A percentile compares a stretch with the other conserved stretches of the same genome.
These are phyloP conservation scores for Aepyceros melampus DNA, from an alignment of 2,113 vertebrate species.

Conservation along the genomic window DNA sequence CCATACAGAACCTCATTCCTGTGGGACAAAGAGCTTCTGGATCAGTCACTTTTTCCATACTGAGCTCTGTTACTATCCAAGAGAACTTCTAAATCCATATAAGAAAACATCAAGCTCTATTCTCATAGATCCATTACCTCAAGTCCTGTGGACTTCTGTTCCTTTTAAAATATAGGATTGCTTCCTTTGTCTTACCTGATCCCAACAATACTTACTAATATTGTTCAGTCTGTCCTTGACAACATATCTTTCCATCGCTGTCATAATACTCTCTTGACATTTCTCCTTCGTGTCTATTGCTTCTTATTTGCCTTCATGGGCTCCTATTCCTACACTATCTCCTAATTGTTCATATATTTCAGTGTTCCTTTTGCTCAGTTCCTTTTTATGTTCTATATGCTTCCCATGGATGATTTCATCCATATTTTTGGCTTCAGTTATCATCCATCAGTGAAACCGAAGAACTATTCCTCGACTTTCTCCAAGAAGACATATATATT, in stretches of 20 bases:
- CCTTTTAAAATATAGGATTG: not conserved
- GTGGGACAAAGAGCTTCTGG: not conserved
- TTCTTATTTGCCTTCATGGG: not conserved
- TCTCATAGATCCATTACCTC: not conserved
- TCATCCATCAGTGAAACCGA: not conserved
- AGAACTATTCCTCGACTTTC: not conserved
- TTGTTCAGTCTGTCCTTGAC: not conserved
- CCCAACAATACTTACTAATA: not conserved
- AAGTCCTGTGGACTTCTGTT: not conserved
- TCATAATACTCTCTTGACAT: not conserved
- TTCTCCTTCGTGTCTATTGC: not conserved
- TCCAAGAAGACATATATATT: not conserved
- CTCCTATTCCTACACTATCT: not conserved
- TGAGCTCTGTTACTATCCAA: not conserved
- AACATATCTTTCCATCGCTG: not conserved
- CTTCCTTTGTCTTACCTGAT: not conserved
- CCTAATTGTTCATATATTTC: not conserved
- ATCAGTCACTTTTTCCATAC: not conserved
- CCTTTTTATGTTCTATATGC: not conserved
- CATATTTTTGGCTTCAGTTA: not conserved
- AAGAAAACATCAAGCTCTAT: not conserved
- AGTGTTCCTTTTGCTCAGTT: not conserved
- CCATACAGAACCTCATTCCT: not conserved
- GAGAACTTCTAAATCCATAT: not conserved
- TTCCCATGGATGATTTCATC: not conserved